phyloP scores from a whole-genome alignment of 2,113 vertebrate species.

The Labrus mixtus region DNA sequence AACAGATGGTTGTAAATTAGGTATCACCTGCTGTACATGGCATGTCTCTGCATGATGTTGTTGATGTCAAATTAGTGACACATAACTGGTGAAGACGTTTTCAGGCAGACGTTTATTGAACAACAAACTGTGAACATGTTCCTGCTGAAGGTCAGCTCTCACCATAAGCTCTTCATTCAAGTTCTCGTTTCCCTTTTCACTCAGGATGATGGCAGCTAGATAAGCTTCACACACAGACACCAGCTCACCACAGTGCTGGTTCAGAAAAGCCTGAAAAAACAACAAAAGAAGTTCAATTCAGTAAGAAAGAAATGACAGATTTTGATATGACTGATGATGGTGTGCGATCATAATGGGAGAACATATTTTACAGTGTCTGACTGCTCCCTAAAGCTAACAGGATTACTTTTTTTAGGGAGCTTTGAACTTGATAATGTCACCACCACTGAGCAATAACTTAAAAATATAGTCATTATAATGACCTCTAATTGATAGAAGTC shows the following conservation, averaged over 20 bases:
- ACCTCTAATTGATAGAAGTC: no score
- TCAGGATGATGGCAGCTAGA: constrained; percentile 87
- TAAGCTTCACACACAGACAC: constrained; percentile 85
- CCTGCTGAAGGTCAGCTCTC: constrained; percentile 38
- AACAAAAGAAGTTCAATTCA: neutral
- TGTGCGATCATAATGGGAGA: no score
- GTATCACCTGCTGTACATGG: no score
- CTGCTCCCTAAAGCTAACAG: no score
- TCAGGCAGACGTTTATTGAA: neutral
- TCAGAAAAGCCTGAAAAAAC: constrained; percentile 78
- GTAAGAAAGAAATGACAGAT: neutral
- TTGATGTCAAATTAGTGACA: neutral
- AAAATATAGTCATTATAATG: no score
- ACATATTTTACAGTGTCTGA: no score
- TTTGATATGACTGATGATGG: no score
- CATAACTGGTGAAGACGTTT: neutral
- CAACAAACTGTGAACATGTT: neutral
- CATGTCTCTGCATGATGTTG: no score
- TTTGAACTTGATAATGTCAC: no score
- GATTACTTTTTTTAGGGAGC: no score
- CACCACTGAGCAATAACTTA: no score
- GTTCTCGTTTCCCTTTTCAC: constrained; percentile 80
- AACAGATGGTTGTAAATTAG: no score
- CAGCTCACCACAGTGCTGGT: constrained; percentile 88
- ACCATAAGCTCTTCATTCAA: constrained; percentile 90